These are phyloP conservation scores for Corapipo altera DNA, from an alignment of 2,113 vertebrate species.

Conservation along the genomic window DNA sequence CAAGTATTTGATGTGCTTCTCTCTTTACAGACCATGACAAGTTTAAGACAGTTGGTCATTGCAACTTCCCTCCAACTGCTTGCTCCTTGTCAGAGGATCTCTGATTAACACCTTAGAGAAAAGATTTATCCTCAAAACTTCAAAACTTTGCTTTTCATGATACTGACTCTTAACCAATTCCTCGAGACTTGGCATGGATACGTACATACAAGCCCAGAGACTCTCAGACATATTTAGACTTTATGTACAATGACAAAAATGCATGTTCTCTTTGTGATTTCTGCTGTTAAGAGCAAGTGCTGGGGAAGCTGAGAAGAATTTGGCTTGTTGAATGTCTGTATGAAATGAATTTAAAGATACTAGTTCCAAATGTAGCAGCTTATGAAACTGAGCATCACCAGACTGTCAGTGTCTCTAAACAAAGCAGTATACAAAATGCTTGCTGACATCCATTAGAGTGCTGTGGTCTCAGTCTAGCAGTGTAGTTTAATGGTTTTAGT, in stretches of 20 bases:
- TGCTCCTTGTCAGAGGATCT: neutral
- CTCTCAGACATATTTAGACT: neutral
- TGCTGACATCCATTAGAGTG: neutral
- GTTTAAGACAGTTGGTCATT: neutral
- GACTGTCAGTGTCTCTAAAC: neutral
- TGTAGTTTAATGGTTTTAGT: neutral
- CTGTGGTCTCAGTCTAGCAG: neutral
- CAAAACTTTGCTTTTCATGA: neutral
- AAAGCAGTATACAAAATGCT: neutral
- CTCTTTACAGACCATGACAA: neutral
- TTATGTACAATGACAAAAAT: neutral
- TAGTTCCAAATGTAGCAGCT: neutral
- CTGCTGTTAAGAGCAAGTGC: neutral
- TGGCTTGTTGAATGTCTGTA: neutral
- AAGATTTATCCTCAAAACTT: neutral
- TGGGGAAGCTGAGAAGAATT: neutral
- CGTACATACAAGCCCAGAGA: neutral
- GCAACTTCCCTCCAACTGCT: neutral
- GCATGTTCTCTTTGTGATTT: neutral
- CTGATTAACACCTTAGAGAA: neutral
- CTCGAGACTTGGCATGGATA: neutral
- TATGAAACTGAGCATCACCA: neutral
- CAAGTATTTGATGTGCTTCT: neutral
- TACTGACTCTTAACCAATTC: rapidly evolving
- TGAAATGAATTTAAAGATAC: neutral